Percentiles rank a stretch among this genome's conserved stretches.
phyloP scores from a whole-genome alignment of 2,113 vertebrate species.

The Scolopax mira region DNA sequence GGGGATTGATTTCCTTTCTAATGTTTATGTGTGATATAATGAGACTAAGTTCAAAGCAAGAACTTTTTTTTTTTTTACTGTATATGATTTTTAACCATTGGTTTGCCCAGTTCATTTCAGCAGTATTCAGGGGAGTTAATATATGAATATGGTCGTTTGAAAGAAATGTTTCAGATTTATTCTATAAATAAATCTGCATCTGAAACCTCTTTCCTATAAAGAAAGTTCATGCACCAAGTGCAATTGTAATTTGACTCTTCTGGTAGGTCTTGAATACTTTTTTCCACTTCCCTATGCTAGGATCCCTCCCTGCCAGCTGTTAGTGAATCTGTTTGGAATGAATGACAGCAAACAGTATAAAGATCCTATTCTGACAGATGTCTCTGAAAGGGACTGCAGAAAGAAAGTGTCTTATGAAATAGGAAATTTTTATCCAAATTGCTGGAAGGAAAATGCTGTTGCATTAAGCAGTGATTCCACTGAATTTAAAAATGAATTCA shows the following conservation, averaged over 20 bases:
- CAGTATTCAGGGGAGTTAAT: not conserved
- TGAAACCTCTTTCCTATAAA: not conserved
- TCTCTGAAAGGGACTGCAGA: not conserved
- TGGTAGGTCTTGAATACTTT: not conserved
- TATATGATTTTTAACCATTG: not conserved
- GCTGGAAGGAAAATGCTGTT: not conserved
- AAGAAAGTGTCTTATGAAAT: constrained; percentile 8
- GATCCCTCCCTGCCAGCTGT: not conserved
- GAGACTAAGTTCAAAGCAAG: not conserved
- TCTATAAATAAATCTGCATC: not conserved
- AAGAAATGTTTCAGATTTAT: constrained; percentile 7
- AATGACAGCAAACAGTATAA: not conserved
- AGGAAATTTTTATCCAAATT: not conserved
- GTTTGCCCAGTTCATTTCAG: not conserved
- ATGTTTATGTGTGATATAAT: not conserved
- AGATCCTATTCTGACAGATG: constrained; percentile 14
- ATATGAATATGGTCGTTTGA: not conserved
- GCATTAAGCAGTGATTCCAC: not conserved
- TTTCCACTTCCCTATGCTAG: not conserved
- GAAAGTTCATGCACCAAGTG: not conserved
- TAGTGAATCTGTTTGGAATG: not conserved
- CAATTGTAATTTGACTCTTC: not conserved
- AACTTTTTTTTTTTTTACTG: too few species aligned
- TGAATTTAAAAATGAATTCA: not conserved
- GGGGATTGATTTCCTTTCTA: not conserved